Base-by-base conservation (phyloP, 2,113 vertebrate species). In the Heteronetta atricapilla region DNA sequence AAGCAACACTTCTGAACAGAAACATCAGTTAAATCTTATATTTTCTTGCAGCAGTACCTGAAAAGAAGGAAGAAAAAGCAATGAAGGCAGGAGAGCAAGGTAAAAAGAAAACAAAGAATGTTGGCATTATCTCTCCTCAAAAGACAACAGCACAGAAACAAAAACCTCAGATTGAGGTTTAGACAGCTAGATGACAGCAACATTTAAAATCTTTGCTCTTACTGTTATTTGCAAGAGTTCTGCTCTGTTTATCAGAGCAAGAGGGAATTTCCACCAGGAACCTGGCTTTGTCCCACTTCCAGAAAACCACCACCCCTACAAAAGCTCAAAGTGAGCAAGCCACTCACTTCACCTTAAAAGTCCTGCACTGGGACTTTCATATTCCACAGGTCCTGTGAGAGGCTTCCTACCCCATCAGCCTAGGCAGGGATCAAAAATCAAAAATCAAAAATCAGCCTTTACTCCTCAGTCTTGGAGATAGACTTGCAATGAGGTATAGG, bases 21-120 rank as follows among this genome's bases (percentile, higher is more conserved):
- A 90, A 64, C 92, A n/a, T 93, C 92, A 76, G 55, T 97, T 95
- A 88, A 95, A 68, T 21, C 5, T 76, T 97, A 89, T 94, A 89
- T 97, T 97, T 97, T 25, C 64, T 95, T 97, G 86, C 97, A 98
- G 97, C 66, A 80, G 67, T 34, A 82, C 82, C 88, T 91, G 97
- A 89, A 94, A 98, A 97, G 92, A 98, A 97, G 69, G 97, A 98
- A 94, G 95, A 94, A 82, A 98, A 97, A 96, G 18, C 88, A 92
- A 70, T 7, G 5, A 98, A 98, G 90, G 74, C 92, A 91, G 55
- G 88, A 79, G 94, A 96, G 69, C 96, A 97, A 97, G 98, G 98
- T 98, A 98, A 97, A 97, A 97, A 93, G 46, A 64, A 95, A 96
- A 83, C 84, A 93, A 96, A 96, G 44, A 44, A 40, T 58, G 10